These are phyloP conservation scores for Gari tellinella DNA, from an alignment of 2,888 invertebrate genomes.

Conservation along the genomic window DNA sequence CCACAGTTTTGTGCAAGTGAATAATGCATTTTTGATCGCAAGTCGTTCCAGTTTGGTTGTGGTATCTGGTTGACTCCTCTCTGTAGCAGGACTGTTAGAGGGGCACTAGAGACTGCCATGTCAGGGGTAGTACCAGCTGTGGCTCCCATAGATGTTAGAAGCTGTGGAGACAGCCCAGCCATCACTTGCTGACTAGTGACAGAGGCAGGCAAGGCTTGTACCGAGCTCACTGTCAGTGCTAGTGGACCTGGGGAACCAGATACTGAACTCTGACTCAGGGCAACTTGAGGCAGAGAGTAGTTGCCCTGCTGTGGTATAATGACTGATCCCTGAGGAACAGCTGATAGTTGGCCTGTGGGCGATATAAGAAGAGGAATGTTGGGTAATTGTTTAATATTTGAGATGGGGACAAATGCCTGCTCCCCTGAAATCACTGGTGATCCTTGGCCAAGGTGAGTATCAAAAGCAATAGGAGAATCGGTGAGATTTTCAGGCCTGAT, in stretches of 20 bases:
- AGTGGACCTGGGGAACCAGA: conserved; percentile 15
- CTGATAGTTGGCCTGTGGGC: conserved; percentile 18
- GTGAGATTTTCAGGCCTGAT: too few species aligned
- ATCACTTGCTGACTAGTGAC: conserved; percentile 33
- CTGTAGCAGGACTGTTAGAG: conserved; percentile 72
- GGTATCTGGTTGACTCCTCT: conserved; percentile 59
- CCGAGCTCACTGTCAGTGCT: conserved; percentile 33
- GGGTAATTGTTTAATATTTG: conserved; percentile 22
- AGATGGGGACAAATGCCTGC: conserved; percentile 91
- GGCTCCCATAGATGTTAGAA: conserved; percentile 37
- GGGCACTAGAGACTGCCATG: conserved; percentile 29
- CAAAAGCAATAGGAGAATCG: background rate
- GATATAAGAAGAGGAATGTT: conserved; percentile 39
- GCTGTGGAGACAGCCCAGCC: conserved; percentile 23
- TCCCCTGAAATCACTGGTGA: conserved; percentile 93
- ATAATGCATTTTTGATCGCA: conserved; percentile 80
- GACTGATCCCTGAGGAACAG: conserved; percentile 37
- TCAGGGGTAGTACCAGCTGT: conserved; percentile 9
- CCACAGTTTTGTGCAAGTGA: conserved; percentile 86
- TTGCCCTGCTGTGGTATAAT: conserved; percentile 23
- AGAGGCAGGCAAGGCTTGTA: conserved; percentile 53
- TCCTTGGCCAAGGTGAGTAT: conserved; percentile 1
- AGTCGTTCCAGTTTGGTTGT: conserved; percentile 71
- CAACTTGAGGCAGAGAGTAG: background rate
- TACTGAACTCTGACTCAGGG: conserved; percentile 3